phyloP scores from a whole-genome alignment of 2,797 vertebrate genomes.

The Coccyzus lansbergi region DNA sequence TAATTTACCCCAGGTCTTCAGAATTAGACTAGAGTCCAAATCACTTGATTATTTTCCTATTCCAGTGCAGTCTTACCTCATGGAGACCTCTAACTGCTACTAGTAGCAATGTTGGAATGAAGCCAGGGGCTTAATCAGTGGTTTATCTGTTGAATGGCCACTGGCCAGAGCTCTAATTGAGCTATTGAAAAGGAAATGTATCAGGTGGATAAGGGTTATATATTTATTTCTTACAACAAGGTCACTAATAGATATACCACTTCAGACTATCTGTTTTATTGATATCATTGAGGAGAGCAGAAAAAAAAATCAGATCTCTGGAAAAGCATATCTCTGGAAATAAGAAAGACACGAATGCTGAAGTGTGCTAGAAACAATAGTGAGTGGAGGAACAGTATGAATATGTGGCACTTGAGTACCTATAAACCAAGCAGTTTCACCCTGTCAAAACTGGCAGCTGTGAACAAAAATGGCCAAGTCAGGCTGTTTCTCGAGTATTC shows the following conservation, averaged over 20 bases:
- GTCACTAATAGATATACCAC: not conserved
- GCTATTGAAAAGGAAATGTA: not conserved
- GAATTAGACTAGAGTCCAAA: not conserved
- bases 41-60: not conserved
- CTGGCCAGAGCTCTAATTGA: not conserved
- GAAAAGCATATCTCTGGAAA: not conserved
- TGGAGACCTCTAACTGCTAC: not conserved
- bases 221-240: not conserved
- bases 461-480: not conserved
- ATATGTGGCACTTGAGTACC: not conserved
- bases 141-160: too few relatives aligned
- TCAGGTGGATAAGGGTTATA: not conserved
- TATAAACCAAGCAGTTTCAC: not conserved
- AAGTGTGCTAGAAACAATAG: not conserved
- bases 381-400: not conserved
- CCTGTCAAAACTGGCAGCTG: not conserved
- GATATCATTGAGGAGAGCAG: not conserved
- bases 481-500: not conserved
- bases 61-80: not conserved
- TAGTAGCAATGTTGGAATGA: not conserved
- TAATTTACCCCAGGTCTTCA: not conserved
- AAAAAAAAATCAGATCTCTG: not conserved
- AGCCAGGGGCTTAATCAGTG: not conserved
- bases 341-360: not conserved
- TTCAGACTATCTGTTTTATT: not conserved